Evolutionary conservation across 2,113 vertebrate species (phyloP), one percentile per base, ranked within the genome.

Genomic region (Furnarius figulus): DNA sequence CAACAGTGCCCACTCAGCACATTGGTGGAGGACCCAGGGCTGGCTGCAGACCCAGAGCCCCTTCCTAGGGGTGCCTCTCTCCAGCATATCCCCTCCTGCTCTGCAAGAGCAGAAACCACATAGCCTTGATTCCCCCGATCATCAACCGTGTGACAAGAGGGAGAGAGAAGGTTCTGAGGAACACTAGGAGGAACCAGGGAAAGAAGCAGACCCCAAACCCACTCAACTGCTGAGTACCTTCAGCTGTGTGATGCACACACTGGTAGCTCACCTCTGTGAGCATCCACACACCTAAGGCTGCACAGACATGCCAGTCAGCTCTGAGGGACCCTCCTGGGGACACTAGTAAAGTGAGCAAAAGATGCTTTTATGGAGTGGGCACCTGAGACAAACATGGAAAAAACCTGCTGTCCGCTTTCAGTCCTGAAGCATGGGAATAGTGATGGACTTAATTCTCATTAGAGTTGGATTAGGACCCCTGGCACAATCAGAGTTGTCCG

Each of bases 11-110:
- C 21, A 4, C 47, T 44, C 40, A 9, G 30, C 35, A 19, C 2
- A 0, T 6, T 8, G 6, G 20, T 10, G 1, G 18, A 40, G 52
- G 33, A 8, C 4, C 0, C 1, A 6, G 30, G 12, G 44, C 50
- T 39, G 46, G 40, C 53, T 40, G 80, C 65, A 59, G 73, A 20
- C 14, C 21, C 23, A 5, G 8, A 42, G 59, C 80, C 44, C 40
- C 5, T 49, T 35, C 52, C 78, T 3, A 25, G 31, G 46, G 37
- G 14, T 3, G 2, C 8, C 49, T 50, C 35, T 18, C 44, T 5
- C 28, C 63, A 55, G n/a, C 50, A 16, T 18, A 47, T 37, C 58
- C 40, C 0, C 1, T 17, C 27, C n/a, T 9, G 5, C 47, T 8
- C 61, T 28, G 39, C 44, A 7, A 11, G 56, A 39, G 28, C 35